phyloP scores from a whole-genome alignment of 2,888 invertebrate species.

The Gastracanthus pulcherrimus region DNA sequence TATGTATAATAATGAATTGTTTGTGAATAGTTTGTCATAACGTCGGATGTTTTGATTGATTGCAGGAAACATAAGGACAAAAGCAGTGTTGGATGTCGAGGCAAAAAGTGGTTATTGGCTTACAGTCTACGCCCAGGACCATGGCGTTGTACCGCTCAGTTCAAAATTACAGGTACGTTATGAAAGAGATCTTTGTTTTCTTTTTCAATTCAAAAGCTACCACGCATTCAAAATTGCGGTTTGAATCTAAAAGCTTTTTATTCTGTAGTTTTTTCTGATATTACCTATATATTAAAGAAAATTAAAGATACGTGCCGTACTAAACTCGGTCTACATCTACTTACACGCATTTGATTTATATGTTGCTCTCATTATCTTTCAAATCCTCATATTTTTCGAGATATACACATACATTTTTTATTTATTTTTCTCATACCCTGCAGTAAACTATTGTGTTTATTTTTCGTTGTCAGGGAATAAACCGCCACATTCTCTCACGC shows the following conservation, averaged over 20 bases:
- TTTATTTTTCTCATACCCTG: too few relatives aligned
- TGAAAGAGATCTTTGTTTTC: neutral
- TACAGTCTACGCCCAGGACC: constrained; percentile 95
- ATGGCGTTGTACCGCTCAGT: constrained; percentile 91
- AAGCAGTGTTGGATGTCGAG: constrained; percentile 93
- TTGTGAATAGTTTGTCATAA: neutral
- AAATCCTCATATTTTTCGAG: too few relatives aligned
- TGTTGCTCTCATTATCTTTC: too few relatives aligned
- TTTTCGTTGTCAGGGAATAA: too few relatives aligned
- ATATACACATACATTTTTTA: too few relatives aligned
- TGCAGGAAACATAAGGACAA: constrained; percentile 90
- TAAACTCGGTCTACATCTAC: neutral
- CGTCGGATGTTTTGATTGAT: constrained; percentile 62
- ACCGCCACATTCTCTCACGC: too few relatives aligned
- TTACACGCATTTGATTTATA: too few relatives aligned
- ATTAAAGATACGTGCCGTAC: too few relatives aligned
- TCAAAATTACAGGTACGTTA: constrained; percentile 88
- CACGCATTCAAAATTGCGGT: neutral
- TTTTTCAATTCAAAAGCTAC: neutral
- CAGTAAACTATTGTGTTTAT: too few relatives aligned
- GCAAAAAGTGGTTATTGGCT: constrained; percentile 94
- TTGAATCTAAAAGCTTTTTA: too few relatives aligned
- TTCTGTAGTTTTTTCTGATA: too few relatives aligned
- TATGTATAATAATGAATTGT: neutral
- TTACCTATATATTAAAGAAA: too few relatives aligned